Conservation (phyloP, 1,140 invertebrate species). For the Formica exsecta region DNA sequence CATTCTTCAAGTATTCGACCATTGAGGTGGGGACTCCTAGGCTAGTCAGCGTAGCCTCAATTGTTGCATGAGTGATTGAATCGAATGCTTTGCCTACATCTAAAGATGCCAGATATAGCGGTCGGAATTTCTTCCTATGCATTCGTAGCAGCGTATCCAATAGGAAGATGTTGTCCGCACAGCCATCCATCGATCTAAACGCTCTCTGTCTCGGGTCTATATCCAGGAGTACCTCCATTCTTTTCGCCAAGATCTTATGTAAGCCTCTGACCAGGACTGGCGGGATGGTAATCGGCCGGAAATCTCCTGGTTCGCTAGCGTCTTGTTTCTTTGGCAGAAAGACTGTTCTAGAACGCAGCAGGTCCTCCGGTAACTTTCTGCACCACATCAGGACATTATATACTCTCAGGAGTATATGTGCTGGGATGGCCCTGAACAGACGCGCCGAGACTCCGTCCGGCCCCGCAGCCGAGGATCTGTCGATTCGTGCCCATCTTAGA, state of each 20-base stretch:
- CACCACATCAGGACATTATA: neutral
- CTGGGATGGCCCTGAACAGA: too few relatives aligned
- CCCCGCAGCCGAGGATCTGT: too few relatives aligned
- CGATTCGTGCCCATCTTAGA: too few relatives aligned
- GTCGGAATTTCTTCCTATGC: neutral
- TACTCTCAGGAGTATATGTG: neutral
- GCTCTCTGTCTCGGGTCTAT: neutral
- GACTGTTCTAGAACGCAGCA: neutral
- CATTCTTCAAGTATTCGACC: neutral
- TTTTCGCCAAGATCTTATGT: neutral
- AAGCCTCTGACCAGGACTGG: neutral
- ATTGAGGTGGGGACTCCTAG: too few relatives aligned
- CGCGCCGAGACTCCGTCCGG: too few relatives aligned
- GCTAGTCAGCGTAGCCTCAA: too few relatives aligned
- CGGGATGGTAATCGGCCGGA: neutral
- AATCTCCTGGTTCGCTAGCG: neutral
- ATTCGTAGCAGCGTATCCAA: neutral
- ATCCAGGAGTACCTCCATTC: too few relatives aligned
- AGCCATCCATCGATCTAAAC: neutral
- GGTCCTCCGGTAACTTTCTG: neutral
- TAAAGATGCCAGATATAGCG: neutral
- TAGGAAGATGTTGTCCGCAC: neutral
- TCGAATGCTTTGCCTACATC: too few relatives aligned
- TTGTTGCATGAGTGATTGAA: too few relatives aligned
- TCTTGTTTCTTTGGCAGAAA: neutral